Evolutionary conservation across 64 coral and sea anemone species (phyloP), one percentile per base, ranked within the genome.

Genomic region (Cladopsammia gracilis): DNA sequence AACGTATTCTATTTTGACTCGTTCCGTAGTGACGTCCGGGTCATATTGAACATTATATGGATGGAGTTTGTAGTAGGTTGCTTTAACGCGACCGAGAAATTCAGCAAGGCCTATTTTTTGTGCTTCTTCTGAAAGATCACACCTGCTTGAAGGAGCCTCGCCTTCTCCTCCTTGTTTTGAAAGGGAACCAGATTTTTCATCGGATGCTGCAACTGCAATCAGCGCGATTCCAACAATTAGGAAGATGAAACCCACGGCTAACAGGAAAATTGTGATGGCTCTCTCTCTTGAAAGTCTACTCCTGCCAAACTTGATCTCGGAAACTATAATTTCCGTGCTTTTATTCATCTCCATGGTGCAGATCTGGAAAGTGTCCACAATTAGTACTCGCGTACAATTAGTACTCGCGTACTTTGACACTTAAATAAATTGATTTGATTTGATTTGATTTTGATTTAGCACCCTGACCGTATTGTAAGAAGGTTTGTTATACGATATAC

Each of bases 41-140:
- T 96, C 80, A 3, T 11, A 52, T 0, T 24, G 8, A 84, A 76
- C 64, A 2, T 62, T 5, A 71, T 92, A 83, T 9, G 90, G 90
- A 51, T 77, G 58, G 16, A 92, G 66, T 7, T 53, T 77, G 25
- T 77, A 96, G 42, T 90, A 96, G 3, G 87, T 90, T 0, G 72
- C 52, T 64, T 84, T 90, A 2, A 98, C 93, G 18, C 87, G 68
- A 56, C 49, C 53, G 5, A 98, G 73, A 44, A 98, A 98, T n/a
- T 90, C 70, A 20, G 77, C 69, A 48, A 98, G 62, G 7, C 70
- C 97, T 7, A 90, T 60, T 58, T 47, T 19, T 8, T 56, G 53
- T 10, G 53, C 53, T 56, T 56, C 53, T 56, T 56, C 3, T 56
- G 53, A 56, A 56, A 56, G 12, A 56, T 56, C 53, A 56, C 53